Evolutionary conservation across 2,888 invertebrate genomes (phyloP), one percentile per base, ranked within the genome.

Genomic region (Megastigmus dorsalis): DNA sequence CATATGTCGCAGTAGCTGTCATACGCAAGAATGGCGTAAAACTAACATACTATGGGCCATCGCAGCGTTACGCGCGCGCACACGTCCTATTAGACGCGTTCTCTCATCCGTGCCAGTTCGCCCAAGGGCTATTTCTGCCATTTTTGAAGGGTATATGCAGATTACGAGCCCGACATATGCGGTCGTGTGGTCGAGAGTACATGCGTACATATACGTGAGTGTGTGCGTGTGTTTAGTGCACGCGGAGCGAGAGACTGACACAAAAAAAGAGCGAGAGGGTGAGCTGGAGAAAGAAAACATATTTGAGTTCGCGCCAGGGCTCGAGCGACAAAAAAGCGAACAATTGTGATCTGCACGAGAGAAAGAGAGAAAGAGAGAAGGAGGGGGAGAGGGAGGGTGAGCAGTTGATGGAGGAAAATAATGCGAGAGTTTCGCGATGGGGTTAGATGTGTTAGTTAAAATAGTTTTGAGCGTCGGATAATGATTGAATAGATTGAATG

Each of bases 91-190:
- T n/a, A n/a, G n/a, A n/a, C n/a, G n/a, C n/a, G n/a, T n/a, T n/a
- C n/a, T n/a, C n/a, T n/a, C n/a, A n/a, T n/a, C n/a, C n/a, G n/a
- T n/a, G n/a, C n/a, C n/a, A n/a, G n/a, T n/a, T n/a, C n/a, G n/a
- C n/a, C 50, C 18, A 59, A 23, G 59, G 48, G 68, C 38, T 59
- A 59, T 68, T 68, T 65, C 71, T 65, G 55, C 54, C 30, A 55
- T 63, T 55, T 62, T 45, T 26, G 30, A 43, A 52, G 41, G 57
- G 57, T 72, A 73, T n/a, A n/a, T 68, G 75, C 67, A 69, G 74
- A 77, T 74, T 68, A 67, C 68, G 38, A 62, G 65, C 65, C n/a
- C 73, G 71, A 74, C 74, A 68, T 50, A 70, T 73, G 60, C 74
- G 66, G 69, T 69, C 66, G 69, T 69, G 62, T 48, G 57, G 72